phyloP scores from a whole-genome alignment of 2,888 invertebrate genomes.

The Drosophila multiciliata region DNA sequence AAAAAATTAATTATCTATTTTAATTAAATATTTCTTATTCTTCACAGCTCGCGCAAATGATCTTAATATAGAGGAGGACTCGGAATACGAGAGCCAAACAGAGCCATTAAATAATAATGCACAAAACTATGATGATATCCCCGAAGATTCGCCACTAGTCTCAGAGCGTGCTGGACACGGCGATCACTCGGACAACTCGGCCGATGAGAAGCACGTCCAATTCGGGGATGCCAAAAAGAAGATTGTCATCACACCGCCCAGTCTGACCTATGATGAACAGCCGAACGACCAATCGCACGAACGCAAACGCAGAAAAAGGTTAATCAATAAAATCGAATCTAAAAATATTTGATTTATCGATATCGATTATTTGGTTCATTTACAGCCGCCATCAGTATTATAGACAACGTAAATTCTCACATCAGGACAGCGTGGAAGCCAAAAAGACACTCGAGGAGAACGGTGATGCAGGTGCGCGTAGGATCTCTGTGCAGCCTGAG shows the following conservation, averaged over 20 bases:
- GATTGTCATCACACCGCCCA: slow-evolving; percentile 84
- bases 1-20: no score
- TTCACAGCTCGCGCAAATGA: slow-evolving; percentile 83
- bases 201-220: slow-evolving; percentile 86
- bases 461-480: slow-evolving; percentile 84
- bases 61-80: slow-evolving; percentile 83
- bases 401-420: slow-evolving; percentile 91
- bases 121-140: slow-evolving; percentile 84
- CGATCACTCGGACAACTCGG: slow-evolving; percentile 84
- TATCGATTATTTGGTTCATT: neutral
- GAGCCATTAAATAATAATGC: slow-evolving; percentile 78
- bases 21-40: no score
- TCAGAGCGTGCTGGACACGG: slow-evolving; percentile 85
- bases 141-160: slow-evolving; percentile 85
- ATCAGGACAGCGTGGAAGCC: slow-evolving; percentile 89
- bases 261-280: slow-evolving; percentile 82
- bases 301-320: slow-evolving; percentile 86
- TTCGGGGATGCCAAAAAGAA: slow-evolving; percentile 84
- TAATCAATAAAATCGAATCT: fast-evolving
- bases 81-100: slow-evolving; percentile 82
- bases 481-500: slow-evolving; percentile 90
- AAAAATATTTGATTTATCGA: neutral
- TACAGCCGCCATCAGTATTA: slow-evolving; percentile 88
- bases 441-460: slow-evolving; percentile 83
- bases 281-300: slow-evolving; percentile 85